Conservation (phyloP, 2,113 vertebrate genomes). For the Hippocampus zosterae region DNA sequence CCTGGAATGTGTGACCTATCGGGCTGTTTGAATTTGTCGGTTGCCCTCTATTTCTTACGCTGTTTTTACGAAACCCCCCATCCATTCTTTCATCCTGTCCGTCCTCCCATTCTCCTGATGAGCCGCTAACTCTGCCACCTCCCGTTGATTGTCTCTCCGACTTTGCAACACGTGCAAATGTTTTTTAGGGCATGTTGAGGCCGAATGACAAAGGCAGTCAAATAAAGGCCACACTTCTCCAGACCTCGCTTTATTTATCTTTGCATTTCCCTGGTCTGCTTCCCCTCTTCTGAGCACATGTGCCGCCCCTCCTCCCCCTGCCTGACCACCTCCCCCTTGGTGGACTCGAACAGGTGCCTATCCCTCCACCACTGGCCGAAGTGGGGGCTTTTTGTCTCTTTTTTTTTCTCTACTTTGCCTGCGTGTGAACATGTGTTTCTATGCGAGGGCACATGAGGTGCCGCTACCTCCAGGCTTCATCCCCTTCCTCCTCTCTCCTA, state of each 20-base stretch:
- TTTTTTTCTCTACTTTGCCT: neutral
- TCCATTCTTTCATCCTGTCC: conserved; percentile 19
- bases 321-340: conserved; percentile 17
- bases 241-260: conserved; percentile 50
- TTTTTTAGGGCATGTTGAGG: conserved; percentile 52
- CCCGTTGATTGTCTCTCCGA: conserved; percentile 37
- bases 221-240: conserved; percentile 65
- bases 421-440: conserved; percentile 44
- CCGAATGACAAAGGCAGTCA: conserved; percentile 55
- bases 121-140: conserved; percentile 37
- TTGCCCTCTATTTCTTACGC: conserved; percentile 14
- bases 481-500: conserved; percentile 65
- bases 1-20: neutral
- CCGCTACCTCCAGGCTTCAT: conserved; percentile 68
- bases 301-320: conserved; percentile 25
- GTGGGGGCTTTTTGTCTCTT: conserved; percentile 39
- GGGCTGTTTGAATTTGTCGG: neutral
- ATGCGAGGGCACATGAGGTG: conserved; percentile 51
- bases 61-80: neutral
- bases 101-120: conserved; percentile 22
- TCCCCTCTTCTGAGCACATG: conserved; percentile 52
- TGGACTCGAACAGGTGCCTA: conserved; percentile 80
- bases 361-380: conserved; percentile 65
- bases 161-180: conserved; percentile 58
- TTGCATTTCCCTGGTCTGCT: conserved; percentile 15